These are phyloP conservation scores for Streptopelia turtur DNA, from an alignment of 2,797 vertebrate genomes.

Conservation along the genomic window DNA sequence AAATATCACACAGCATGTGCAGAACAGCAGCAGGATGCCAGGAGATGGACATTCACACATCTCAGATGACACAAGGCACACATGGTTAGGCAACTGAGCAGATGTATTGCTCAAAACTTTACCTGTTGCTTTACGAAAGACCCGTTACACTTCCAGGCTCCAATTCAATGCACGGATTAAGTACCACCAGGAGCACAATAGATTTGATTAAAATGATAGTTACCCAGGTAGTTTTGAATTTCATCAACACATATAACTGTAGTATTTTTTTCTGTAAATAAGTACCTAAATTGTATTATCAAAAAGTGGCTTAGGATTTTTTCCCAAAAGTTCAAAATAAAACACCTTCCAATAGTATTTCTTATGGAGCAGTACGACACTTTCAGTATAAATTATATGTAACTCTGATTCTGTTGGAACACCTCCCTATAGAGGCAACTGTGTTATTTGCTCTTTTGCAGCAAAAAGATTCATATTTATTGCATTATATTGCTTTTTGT, in stretches of 20 bases:
- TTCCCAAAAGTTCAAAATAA: not conserved
- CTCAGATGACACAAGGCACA: not conserved
- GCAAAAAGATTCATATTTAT: slow-evolving; percentile 52
- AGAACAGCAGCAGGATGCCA: not conserved
- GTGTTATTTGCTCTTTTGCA: slow-evolving; percentile 29
- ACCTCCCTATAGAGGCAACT: slow-evolving; percentile 2
- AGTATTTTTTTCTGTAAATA: not conserved
- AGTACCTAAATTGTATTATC: not conserved
- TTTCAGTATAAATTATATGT: not conserved
- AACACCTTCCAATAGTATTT: not conserved
- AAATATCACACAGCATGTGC: not conserved
- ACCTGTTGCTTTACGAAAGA: not conserved
- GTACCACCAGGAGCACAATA: not conserved
- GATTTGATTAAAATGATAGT: not conserved
- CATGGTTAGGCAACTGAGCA: not conserved
- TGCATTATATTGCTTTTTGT: slow-evolving; percentile 15
- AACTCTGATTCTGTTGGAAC: not conserved
- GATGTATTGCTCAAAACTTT: not conserved
- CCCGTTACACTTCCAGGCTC: not conserved
- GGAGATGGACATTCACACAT: not conserved
- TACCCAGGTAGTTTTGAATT: not conserved
- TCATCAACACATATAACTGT: not conserved
- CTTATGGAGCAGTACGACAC: not conserved
- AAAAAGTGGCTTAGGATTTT: not conserved
- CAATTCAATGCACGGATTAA: not conserved